Conservation (phyloP, 2,113 vertebrate species). For the Eclectus roratus region DNA sequence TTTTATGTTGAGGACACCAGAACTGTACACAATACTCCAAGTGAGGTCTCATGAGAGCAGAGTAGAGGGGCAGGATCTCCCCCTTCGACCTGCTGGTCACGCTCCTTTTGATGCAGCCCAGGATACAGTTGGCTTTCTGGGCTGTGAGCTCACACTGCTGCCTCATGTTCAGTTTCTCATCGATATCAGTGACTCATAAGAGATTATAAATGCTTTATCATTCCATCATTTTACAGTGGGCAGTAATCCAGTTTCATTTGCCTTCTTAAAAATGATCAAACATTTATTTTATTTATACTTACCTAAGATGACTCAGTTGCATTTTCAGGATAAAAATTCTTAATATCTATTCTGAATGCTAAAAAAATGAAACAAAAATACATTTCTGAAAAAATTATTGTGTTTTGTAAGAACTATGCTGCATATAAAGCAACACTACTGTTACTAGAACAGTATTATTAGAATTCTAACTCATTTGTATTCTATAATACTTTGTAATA, state of each 20-base stretch:
- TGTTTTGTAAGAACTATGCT: not conserved
- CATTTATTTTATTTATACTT: not conserved
- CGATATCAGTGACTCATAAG: not conserved
- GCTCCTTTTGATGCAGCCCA: not conserved
- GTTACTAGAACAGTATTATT: not conserved
- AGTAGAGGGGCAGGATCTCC: not conserved
- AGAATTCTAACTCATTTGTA: not conserved
- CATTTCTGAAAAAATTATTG: not conserved
- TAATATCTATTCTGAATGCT: not conserved
- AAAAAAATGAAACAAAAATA: not conserved
- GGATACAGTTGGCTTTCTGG: not conserved
- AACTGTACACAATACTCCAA: not conserved
- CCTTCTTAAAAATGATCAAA: not conserved
- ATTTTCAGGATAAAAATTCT: not conserved
- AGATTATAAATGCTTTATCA: not conserved
- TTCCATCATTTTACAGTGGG: not conserved
- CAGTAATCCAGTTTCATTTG: not conserved
- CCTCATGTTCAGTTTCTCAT: not conserved
- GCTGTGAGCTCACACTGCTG: not conserved
- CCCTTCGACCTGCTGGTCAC: not conserved
- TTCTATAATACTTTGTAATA: not conserved
- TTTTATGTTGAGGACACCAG: no score
- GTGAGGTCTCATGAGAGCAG: no score
- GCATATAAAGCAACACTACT: not conserved
- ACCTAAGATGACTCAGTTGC: not conserved